Evolutionary conservation across 2,113 vertebrate species (phyloP).

Genomic region (Trinectes maculatus): DNA sequence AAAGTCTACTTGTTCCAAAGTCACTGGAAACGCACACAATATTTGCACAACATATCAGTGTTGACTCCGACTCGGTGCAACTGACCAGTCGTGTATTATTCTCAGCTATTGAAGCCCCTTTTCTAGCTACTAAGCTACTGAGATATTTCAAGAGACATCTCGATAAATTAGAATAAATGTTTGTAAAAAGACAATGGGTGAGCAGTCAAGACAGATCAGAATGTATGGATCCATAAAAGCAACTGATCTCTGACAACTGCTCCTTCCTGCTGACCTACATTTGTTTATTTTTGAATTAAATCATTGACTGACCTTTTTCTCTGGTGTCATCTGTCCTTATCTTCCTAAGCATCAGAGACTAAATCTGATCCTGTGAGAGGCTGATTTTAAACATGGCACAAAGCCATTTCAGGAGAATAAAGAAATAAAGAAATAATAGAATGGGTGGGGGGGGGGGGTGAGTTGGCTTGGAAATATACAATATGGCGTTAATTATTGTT

Average conservation of each 20-base stretch:
- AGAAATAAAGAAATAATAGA: conserved; percentile 13
- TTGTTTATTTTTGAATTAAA: conserved; percentile 18
- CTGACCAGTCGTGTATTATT: too few species aligned
- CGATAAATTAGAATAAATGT: too few species aligned
- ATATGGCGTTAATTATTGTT: conserved; percentile 75
- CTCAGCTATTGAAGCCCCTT: too few species aligned
- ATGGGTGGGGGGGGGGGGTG: conserved; percentile 19
- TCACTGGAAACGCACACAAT: too few species aligned
- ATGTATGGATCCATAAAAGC: background rate
- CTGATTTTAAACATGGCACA: conserved; percentile 6
- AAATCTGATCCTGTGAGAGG: conserved; percentile 13
- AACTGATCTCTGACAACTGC: background rate
- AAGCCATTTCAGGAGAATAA: conserved; percentile 8
- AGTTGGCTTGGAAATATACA: conserved; percentile 63
- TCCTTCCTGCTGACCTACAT: conserved; percentile 11
- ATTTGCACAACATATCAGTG: too few species aligned
- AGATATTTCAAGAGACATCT: too few species aligned
- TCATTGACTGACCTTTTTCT: conserved; percentile 22
- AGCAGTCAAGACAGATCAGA: background rate
- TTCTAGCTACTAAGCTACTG: too few species aligned
- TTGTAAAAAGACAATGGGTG: too few species aligned
- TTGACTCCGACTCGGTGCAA: too few species aligned
- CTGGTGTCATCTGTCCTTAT: conserved; percentile 12
- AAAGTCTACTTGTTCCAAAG: too few species aligned
- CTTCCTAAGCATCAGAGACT: conserved; percentile 18